Base-by-base conservation (phyloP, 1,140 invertebrate species). In the Nomia melanderi region DNA sequence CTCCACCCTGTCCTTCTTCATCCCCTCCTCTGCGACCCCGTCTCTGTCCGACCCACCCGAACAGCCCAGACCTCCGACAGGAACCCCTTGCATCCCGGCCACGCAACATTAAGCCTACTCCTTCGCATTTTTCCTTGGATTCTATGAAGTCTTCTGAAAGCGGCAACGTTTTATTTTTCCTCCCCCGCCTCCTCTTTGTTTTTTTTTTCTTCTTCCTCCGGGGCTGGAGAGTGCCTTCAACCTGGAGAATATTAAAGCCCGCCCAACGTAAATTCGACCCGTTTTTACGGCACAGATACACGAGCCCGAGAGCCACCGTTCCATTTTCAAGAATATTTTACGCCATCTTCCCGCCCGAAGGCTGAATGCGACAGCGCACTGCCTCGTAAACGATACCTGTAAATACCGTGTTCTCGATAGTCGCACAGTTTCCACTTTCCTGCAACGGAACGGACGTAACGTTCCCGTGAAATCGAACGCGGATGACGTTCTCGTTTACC, bases 21-120 rank as follows among this genome's bases (percentile, higher is more conserved):
- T 75, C 66, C 75, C 74, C 74, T 76, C 66, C 74, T 66, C 54
- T 65, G n/a, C 62, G 12, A 20, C 20, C 54, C 25, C 41, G 12
- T 57, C 27, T 23, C 62, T 70, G 50, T 77, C 66, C 73, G 17
- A 44, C 64, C 64, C 54, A 54, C 39, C 25, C 54, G 67, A 65
- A 41, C 81, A 70, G 76, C 44, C n/a, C 57, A 50, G 59, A 67
- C 81, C 70, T 67, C 67, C 69, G 81, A 57, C 63, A 50, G 31
- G 63, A 66, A 77, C 82, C 77, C 82, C 86, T 89, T 87, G 85
- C 83, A 86, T 90, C 85, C 81, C 77, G 81, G 83, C 82, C 76
- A 90, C 88, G 90, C 82, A 89, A 89, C 90, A 90, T 91, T 90
- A 90, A 91, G 84, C 88, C 87, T 87, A 88, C 84, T 89, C 85